Evolutionary conservation across 2,888 invertebrate genomes (phyloP), one percentile per base, ranked within the genome.

Genomic region (Eristalis arbustorum): DNA sequence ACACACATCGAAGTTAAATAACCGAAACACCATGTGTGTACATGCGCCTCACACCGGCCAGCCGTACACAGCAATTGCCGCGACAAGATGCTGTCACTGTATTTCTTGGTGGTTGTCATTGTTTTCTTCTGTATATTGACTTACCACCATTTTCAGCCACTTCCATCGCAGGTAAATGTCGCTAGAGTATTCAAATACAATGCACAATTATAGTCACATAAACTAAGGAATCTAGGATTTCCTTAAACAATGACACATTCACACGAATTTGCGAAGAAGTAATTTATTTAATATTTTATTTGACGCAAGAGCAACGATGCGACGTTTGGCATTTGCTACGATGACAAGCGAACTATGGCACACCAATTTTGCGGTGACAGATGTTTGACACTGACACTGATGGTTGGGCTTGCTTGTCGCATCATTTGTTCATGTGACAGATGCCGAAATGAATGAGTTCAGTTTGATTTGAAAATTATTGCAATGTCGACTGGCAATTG

Each of bases 131-230:
- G 13, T 34, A 59, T 31, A 56, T 56, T 23, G 23, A 71, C 71
- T 75, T 75, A 84, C 84, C 75, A 62, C 69, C 14, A 18, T 56
- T 84, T 69, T 78, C 59, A 57, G 73, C 68, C 80, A 84, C 75
- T 84, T 84, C 1, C 10, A 62, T 67, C 0, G 34, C 42, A 62
- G 2, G 11, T 14, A 25, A 68, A 42, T 11, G 40, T 8, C 18
- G n/a, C 25, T 18, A 40, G 14, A 57, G 42, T 25, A 59, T 5
- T 18, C 18, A 18, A 49, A 49, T 49, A 18, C 49, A 49, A 49
- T 18, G 49, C 49, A 49, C 49, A 49, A n/a, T 8, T 5, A 18
- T 18, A 18, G 6, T n/a, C 18, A 49, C 8, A 49, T 18, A 18
- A 18, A 49, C 18, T 18, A 8, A 8, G 18, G 18, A 8, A 8